Base-by-base conservation (phyloP, 1,140 invertebrate species). In the Orius insidiosus region DNA sequence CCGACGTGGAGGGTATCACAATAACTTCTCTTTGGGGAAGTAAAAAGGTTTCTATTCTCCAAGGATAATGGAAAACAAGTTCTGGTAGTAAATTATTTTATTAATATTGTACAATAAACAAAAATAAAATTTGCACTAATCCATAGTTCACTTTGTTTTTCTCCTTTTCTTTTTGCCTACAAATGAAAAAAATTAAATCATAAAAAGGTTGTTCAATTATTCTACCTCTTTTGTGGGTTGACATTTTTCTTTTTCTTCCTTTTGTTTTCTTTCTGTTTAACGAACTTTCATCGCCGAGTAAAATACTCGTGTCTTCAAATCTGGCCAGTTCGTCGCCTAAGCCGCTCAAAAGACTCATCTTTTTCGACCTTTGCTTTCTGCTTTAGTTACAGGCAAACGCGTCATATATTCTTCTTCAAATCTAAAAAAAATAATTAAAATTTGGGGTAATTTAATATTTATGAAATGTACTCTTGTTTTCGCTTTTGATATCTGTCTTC, bases 401-500 rank as follows among this genome's bases (percentile, higher is more conserved):
- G 85, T 85, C 59, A 95, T 76, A 59, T 90, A 86, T 48, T 80
- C 81, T 66, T 96, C 90, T 69, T 96, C 92, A 66, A 89, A 95
- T 55, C 65, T 69, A 43, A 43, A 43, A 15, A 33, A 32, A 47
- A 2, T 5, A 13, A 47, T 18, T 40, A 9, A 11, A 33, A 47
- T 8, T 47, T 6, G 46, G 31, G 19, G 49, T 18, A 31, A 42
- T 32, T n/a, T n/a, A n/a, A n/a, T n/a, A n/a, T n/a, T n/a, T n/a
- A n/a, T n/a, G n/a, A 33, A 56, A 24, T 24, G 24, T 58, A 69
- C 63, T 62, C 57, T 58, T 59, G 56, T 39, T 69, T 76, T 63
- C 76, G 77, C 60, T 71, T 74, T 56, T 75, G 71, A 62, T 68
- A 69, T 56, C 73, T 46, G 71, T 69, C 57, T 74, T 75, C 58